Evolutionary conservation across 1,140 invertebrate species (phyloP), one percentile per base, ranked within the genome.

Genomic region (Nephotettix cincticeps): DNA sequence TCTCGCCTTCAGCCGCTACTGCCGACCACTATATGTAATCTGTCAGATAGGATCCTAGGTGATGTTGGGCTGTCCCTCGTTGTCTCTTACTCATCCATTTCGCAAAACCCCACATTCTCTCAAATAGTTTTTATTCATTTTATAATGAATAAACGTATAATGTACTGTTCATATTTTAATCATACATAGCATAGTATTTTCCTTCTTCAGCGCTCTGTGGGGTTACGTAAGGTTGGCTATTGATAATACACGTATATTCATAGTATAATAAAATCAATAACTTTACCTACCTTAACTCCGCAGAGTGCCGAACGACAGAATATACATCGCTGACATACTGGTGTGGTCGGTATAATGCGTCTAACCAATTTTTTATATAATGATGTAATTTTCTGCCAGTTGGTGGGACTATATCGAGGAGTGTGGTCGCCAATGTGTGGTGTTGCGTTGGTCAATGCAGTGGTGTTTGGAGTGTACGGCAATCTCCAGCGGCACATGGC

Each of bases 391-490:
- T n/a, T n/a, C n/a, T n/a, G n/a, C 6, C 71, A 88, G 87, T 73
- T 87, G 64, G 73, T 76, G 63, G 92, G 90, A 2, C 81, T 94
- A 9, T 95, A 94, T 81, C 86, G 89, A 73, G 95, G 95, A 9
- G 91, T 98, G 75, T 86, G 89, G 1, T 94, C 93, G 27, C 96
- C 96, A 4, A 84, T 98, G 78, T 89, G 88, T 17, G 93, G 94
- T 9, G 89, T 97, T 4, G 90, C 93, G 14, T 82, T 88, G 3
- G 89, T 98, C 1, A 98, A 98, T 79, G 94, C 95, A 0, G 89
- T 97, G 32, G 89, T 96, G 1, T 98, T 98, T 77, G 95, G 96
- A 0, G 90, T 95, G 1, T 95, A 97, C 77, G 93, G 93, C 23
- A 89, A 92, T 71, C 86, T 90, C 0, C 88, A 90, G 70, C 83